phyloP scores from a whole-genome alignment of 2,888 invertebrate genomes.

The Noctua janthina region DNA sequence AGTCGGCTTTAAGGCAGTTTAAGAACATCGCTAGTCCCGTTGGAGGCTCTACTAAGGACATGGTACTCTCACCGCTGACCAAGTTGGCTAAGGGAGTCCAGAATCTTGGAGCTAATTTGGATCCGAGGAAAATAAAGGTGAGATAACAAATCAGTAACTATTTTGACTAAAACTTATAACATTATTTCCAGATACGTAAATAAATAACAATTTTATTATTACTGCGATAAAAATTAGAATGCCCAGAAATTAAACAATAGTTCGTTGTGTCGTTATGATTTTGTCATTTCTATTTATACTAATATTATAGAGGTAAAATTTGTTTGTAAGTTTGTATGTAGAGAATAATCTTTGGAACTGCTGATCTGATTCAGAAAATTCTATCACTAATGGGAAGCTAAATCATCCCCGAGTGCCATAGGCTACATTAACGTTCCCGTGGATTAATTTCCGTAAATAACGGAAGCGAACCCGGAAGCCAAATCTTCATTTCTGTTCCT shows the following conservation, averaged over 20 bases:
- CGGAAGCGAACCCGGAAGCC: too few species aligned
- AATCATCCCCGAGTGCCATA: too few species aligned
- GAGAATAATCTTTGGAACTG: too few species aligned
- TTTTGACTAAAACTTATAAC: neutral
- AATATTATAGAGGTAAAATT: too few species aligned
- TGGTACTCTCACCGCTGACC: slow-evolving; percentile 93
- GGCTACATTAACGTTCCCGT: too few species aligned
- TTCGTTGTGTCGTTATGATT: neutral
- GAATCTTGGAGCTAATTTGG: slow-evolving; percentile 95
- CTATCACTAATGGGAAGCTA: too few species aligned
- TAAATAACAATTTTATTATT: neutral
- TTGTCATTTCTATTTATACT: too few species aligned
- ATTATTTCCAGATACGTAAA: neutral
- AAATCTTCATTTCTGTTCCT: neutral
- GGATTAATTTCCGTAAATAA: too few species aligned
- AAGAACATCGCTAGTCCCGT: slow-evolving; percentile 93
- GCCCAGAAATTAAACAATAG: too few species aligned
- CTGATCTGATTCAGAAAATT: neutral
- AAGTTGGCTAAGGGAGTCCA: slow-evolving; percentile 97
- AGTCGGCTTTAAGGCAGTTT: slow-evolving; percentile 93
- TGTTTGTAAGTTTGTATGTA: too few species aligned
- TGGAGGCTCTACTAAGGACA: slow-evolving; percentile 91
- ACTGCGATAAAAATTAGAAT: neutral
- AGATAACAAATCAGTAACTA: slow-evolving; percentile 11
- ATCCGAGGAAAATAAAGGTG: slow-evolving; percentile 94